Evolutionary conservation across 2,797 vertebrate species (phyloP).

Genomic region (Halcyon leucocephala): DNA sequence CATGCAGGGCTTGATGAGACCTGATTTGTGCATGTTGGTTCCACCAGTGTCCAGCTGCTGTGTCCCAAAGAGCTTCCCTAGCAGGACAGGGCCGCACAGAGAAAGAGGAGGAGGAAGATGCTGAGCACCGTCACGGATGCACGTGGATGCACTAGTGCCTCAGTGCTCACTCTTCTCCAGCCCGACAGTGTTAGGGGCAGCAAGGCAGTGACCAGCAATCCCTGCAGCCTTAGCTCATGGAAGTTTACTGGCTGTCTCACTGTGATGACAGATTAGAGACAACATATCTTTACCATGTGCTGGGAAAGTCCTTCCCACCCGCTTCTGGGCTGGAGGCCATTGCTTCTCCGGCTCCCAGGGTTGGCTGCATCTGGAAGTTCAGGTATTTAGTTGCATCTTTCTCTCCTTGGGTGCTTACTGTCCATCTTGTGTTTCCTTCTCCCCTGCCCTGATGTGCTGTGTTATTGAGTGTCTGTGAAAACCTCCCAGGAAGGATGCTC

Average conservation of each 20-base stretch:
- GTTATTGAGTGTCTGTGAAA: neutral
- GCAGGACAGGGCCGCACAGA: neutral
- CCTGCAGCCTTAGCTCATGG: neutral
- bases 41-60: neutral
- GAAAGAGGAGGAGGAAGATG: neutral
- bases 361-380: neutral
- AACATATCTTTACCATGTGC: accelerated
- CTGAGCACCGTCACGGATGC: neutral
- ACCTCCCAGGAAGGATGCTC: neutral
- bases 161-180: neutral
- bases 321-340: neutral
- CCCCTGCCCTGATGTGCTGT: neutral
- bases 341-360: neutral
- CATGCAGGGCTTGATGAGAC: neutral
- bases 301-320: neutral
- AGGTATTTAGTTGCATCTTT: neutral
- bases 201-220: neutral
- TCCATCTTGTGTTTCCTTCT: neutral
- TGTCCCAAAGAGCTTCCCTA: neutral
- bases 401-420: neutral
- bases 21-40: accelerated
- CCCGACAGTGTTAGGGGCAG: neutral
- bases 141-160: accelerated
- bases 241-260: neutral
- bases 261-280: too few relatives aligned